These are phyloP conservation scores for Linepithema humile DNA, from an alignment of 1,140 invertebrate species.

Conservation along the genomic window DNA sequence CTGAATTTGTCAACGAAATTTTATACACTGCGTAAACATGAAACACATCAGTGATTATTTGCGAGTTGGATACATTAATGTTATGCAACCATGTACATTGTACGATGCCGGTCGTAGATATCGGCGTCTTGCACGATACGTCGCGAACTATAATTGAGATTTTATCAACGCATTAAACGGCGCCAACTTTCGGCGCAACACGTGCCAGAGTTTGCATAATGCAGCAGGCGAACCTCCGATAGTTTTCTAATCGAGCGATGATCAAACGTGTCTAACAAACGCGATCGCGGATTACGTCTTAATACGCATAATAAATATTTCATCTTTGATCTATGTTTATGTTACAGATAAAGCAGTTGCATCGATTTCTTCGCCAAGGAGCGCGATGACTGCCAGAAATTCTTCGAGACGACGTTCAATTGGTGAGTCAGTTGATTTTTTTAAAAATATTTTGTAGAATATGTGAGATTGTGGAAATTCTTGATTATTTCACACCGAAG, in stretches of 20 bases:
- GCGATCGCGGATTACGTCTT: not conserved
- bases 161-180: constrained; percentile 75
- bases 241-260: constrained; percentile 48
- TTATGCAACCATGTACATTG: not conserved
- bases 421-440: constrained; percentile 43
- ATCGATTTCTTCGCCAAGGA: constrained; percentile 16
- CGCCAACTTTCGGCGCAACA: constrained; percentile 66
- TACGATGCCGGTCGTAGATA: constrained; percentile 52
- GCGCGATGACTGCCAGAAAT: constrained; percentile 51
- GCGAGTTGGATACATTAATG: not conserved
- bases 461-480: too few species aligned
- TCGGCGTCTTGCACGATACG: constrained; percentile 51
- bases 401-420: constrained; percentile 44
- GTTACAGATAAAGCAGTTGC: constrained; percentile 45
- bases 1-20: not conserved
- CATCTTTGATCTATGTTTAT: constrained; percentile 8
- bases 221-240: not conserved
- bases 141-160: constrained; percentile 78
- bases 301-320: not conserved
- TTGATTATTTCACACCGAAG: not conserved
- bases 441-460: too few species aligned
- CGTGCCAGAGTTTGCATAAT: constrained; percentile 62
- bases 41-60: not conserved
- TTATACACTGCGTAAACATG: not conserved
- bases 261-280: constrained; percentile 1